Base-by-base conservation (phyloP, 1,140 invertebrate genomes). In the Pseudomyrmex dendroicus region DNA sequence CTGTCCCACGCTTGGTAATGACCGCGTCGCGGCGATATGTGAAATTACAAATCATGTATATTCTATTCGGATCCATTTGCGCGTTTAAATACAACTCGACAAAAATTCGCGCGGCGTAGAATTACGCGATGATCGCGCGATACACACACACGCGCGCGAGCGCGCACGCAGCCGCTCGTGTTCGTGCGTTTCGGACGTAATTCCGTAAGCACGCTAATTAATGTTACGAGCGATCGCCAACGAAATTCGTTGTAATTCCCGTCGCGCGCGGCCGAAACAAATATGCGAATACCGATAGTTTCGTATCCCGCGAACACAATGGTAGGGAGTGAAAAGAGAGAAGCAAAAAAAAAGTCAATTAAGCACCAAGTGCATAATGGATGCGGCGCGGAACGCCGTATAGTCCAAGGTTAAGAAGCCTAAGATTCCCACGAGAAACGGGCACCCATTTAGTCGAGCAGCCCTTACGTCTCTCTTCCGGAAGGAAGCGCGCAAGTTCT, bases 401-500 rank as follows among this genome's bases (percentile, higher is more conserved):
- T 84, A 86, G 89, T 74, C 76, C 72, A 83, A 91, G 89, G 90
- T 92, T 91, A 91, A 91, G 91, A 88, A 92, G 91, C 76, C 89
- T 89, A 91, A 91, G 89, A 88, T 88, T 91, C 92, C 93, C 92
- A 84, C n/a, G 88, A 91, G 92, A 90, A 89, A 91, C 86, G 88
- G 70, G 86, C 87, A 86, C 89, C 67, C 82, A 76, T 89, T 86
- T 88, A 59, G 63, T 35, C 61, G 52, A 74, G 22, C 44, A 56
- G 22, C 72, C 82, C 87, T 84, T 56, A 22, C 85, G 68, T 86
- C 87, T 77, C 86, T 64, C 73, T 89, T 89, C 87, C 87, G 88
- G 87, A 90, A 92, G 91, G 91, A 92, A 93, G 91, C 89, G 88
- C 89, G 89, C 91, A 92, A 93, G 88, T 93, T 93, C 90, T 90